Percentiles rank a stretch among this genome's conserved stretches.
phyloP scores from a whole-genome alignment of 2,888 invertebrate genomes.

The Drosophila phalerata region DNA sequence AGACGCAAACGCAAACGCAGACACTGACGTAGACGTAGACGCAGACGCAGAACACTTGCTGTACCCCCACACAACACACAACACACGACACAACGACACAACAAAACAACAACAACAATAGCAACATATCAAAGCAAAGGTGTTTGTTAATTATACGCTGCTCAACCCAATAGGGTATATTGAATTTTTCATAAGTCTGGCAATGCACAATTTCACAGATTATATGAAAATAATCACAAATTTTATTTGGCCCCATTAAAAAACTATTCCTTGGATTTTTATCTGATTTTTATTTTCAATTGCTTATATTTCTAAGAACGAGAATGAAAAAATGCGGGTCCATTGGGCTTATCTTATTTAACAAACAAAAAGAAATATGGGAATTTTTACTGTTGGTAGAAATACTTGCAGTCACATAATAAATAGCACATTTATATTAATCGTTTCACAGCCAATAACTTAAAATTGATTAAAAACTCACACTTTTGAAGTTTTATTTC shows the following conservation, averaged over 20 bases:
- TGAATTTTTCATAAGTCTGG: slow-evolving; percentile 1
- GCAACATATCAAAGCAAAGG: slow-evolving; percentile 72
- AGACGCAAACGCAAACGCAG: slow-evolving; percentile 38
- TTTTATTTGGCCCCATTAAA: too few species aligned
- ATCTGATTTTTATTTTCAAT: neutral
- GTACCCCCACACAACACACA: slow-evolving; percentile 65
- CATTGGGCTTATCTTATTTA: too few species aligned
- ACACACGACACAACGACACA: slow-evolving; percentile 40
- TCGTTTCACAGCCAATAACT: too few species aligned
- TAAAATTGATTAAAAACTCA: too few species aligned
- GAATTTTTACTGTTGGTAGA: too few species aligned
- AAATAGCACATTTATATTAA: too few species aligned
- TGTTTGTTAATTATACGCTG: slow-evolving; percentile 69
- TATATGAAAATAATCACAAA: neutral
- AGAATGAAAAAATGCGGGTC: too few species aligned
- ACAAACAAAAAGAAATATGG: too few species aligned
- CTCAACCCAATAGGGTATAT: slow-evolving; percentile 33
- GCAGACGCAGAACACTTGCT: slow-evolving; percentile 62
- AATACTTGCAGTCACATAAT: too few species aligned
- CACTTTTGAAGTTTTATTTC: too few species aligned
- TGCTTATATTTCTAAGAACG: too few species aligned
- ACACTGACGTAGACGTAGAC: slow-evolving; percentile 24
- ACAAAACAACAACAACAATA: slow-evolving; percentile 25
- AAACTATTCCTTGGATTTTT: neutral
- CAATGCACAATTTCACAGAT: neutral